phyloP scores from a whole-genome alignment of 1,140 invertebrate species.

The Bombus polaris region DNA sequence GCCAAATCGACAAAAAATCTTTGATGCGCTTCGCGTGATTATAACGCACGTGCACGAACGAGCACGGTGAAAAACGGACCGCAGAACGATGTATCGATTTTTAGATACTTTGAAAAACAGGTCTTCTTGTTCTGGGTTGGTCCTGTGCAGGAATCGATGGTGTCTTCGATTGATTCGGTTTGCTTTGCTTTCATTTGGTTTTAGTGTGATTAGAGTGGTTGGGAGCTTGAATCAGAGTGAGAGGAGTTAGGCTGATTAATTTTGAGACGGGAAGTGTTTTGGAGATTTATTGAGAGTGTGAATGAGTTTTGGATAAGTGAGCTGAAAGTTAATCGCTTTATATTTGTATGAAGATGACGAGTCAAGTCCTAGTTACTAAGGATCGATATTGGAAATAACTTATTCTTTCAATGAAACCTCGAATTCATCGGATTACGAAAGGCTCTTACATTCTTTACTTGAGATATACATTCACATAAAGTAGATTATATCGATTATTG shows the following conservation, averaged over 20 bases:
- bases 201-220: neutral
- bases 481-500: too few species aligned
- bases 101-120: neutral
- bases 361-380: too few species aligned
- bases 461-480: too few species aligned
- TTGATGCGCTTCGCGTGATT: neutral
- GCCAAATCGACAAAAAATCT: conserved; percentile 25
- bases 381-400: too few species aligned
- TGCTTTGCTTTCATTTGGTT: too few species aligned
- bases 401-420: neutral
- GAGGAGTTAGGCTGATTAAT: too few species aligned
- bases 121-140: neutral
- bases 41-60: conserved; percentile 36
- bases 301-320: neutral
- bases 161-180: neutral
- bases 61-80: neutral
- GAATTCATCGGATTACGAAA: conserved; percentile 1
- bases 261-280: neutral
- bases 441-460: neutral
- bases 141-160: too few species aligned
- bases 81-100: conserved; percentile 27
- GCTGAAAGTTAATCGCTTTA: too few species aligned
- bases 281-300: neutral
- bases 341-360: too few species aligned
- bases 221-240: neutral